Evolutionary conservation across 2,113 vertebrate genomes (phyloP).

Genomic region (Donacobius atricapilla): DNA sequence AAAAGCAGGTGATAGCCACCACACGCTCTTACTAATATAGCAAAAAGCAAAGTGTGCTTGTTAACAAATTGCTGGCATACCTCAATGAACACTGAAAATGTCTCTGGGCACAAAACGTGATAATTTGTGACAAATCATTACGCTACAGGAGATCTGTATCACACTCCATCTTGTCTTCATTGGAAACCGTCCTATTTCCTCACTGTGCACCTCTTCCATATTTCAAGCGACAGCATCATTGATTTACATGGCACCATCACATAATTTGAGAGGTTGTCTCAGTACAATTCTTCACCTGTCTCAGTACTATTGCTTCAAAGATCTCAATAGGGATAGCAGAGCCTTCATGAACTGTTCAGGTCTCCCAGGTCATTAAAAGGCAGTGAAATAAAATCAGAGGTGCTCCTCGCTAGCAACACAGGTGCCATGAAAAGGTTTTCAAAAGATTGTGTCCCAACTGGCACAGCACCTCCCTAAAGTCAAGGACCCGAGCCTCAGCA

Average conservation of each 20-base stretch:
- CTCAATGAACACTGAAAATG: not conserved
- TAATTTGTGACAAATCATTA: not conserved
- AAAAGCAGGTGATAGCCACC: not conserved
- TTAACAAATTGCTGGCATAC: not conserved
- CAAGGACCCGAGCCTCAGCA: not conserved
- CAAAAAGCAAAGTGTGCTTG: not conserved
- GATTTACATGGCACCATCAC: not conserved
- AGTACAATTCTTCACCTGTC: not conserved
- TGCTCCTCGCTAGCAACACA: not conserved
- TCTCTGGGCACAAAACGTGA: not conserved
- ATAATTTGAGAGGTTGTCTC: not conserved
- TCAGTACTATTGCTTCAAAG: not conserved
- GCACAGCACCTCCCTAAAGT: not conserved
- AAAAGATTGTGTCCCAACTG: not conserved
- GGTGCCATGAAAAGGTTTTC: not conserved
- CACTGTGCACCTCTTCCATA: rapidly evolving
- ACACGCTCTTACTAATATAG: rapidly evolving
- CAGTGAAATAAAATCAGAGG: not conserved
- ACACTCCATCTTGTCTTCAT: not conserved
- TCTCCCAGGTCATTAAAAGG: not conserved
- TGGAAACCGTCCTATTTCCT: not conserved
- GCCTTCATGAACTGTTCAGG: not conserved
- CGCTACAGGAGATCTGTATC: not conserved
- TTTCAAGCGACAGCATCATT: not conserved
- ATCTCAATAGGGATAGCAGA: not conserved